Evolutionary conservation across 2,888 invertebrate species (phyloP), one percentile per base, ranked within the genome.

Genomic region (Hypomecis punctinalis): DNA sequence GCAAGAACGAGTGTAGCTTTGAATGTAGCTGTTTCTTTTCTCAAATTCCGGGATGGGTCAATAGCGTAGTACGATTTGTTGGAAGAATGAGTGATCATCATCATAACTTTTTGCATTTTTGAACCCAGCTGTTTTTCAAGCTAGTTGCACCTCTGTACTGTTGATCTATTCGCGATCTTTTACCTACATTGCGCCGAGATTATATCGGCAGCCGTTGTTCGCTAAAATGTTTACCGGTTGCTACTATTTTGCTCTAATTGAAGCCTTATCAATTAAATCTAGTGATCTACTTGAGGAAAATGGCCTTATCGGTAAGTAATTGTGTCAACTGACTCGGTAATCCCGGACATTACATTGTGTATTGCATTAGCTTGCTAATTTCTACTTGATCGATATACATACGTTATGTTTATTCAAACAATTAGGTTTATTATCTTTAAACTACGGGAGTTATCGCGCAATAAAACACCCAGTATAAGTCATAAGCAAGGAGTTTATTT

Each of bases 191-290:
- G 48, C 51, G 33, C 40, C 33, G 2, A 43, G 65, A 65, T 65
- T 8, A 5, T 57, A 65, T 61, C 61, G 6, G 47, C 33, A 13
- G 42, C 42, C 35, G 51, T 61, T 65, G 56, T 65, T 52, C 56
- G 61, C 57, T 65, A 65, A 59, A 63, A 61, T 65, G 56, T 53
- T 59, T 13, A 54, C 48, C 52, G 61, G n/a, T 55, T 23, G 63
- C 59, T 59, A 64, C 63, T 45, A 47, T 55, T 55, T 59, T 55
- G 45, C 59, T 59, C 55, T 64, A 64, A 64, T 64, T 64, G 63
- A 64, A 55, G 45, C 33, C 10, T 59, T 64, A 55, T 55, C 45
- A 59, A 23, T 35, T 37, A 54, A 23, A 59, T 54, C 52, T 46
- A 52, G 35, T 64, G 55, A 13, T 13, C 43, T 43, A 39, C 36